Conservation (phyloP, 2,888 invertebrate species). For the Oasisia sp. region DNA sequence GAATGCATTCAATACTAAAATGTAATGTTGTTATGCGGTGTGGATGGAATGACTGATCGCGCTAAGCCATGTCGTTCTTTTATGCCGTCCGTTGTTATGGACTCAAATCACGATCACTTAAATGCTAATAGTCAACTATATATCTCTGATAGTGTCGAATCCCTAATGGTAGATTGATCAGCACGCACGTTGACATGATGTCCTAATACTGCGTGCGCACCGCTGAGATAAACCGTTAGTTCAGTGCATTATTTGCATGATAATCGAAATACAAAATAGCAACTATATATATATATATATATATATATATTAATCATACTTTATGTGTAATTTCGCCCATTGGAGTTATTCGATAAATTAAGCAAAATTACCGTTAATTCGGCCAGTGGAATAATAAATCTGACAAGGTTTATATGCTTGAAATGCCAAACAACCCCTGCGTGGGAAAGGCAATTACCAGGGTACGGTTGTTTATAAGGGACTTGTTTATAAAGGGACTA, state of each 20-base stretch:
- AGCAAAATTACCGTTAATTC: no score
- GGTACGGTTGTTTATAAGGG: no score
- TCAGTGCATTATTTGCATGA: not conserved
- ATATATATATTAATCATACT: not conserved
- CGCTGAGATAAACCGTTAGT: not conserved
- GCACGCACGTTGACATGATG: not conserved
- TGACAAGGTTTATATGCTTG: no score
- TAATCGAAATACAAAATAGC: no score
- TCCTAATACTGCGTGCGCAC: not conserved
- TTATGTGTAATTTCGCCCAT: no score
- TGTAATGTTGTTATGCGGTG: not conserved
- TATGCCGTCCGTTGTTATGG: not conserved
- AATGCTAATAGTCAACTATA: slow-evolving; percentile 4
- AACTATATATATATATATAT: not conserved
- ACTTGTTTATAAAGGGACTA: not conserved
- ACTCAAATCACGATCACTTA: not conserved
- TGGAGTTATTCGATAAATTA: no score
- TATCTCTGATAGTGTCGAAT: not conserved
- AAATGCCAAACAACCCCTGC: no score
- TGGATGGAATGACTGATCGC: not conserved
- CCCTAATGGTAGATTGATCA: not conserved
- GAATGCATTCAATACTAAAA: not conserved
- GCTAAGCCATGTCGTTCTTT: not conserved
- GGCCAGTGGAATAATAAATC: no score
- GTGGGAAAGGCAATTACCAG: no score